Evolutionary conservation across 2,888 invertebrate genomes (phyloP).

Genomic region (Drosophila greeni): DNA sequence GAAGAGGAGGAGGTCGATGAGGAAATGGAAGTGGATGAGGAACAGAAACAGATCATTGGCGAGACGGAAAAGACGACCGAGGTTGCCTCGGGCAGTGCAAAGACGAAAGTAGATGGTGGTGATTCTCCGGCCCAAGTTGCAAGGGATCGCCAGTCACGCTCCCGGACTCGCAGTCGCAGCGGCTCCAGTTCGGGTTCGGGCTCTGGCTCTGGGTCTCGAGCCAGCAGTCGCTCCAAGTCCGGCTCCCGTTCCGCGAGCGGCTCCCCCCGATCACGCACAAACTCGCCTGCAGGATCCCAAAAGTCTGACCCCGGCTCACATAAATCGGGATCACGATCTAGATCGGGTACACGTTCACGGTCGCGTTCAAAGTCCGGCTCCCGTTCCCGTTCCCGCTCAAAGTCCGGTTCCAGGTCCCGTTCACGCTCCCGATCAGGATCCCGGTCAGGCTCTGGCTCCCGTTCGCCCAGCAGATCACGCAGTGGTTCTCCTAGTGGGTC

Average conservation of each 20-base stretch:
- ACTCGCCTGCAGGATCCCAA: conserved; percentile 70
- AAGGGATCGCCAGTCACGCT: conserved; percentile 74
- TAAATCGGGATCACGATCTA: conserved; percentile 25
- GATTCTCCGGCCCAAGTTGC: conserved; percentile 60
- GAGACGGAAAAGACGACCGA: conserved; percentile 35
- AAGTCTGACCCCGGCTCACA: conserved; percentile 54
- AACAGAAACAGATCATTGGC: conserved; percentile 33
- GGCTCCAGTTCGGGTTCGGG: conserved; percentile 70
- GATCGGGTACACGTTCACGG: conserved; percentile 52
- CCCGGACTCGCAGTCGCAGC: conserved; percentile 59
- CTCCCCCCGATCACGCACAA: conserved; percentile 66
- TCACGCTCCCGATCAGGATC: conserved; percentile 61
- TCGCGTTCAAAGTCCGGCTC: conserved; percentile 69
- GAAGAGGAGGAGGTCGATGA: conserved; percentile 85
- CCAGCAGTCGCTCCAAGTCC: conserved; percentile 72
- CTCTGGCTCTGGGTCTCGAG: conserved; percentile 70
- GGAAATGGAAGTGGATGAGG: conserved; percentile 79
- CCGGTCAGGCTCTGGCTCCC: conserved; percentile 76
- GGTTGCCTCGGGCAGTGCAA: neutral
- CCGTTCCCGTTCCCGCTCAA: conserved; percentile 47
- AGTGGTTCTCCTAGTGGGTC: conserved; percentile 71
- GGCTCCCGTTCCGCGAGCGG: conserved; percentile 59
- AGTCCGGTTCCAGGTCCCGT: conserved; percentile 48
- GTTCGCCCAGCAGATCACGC: conserved; percentile 77
- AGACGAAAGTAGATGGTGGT: conserved; percentile 7